Base-by-base conservation (phyloP, 2,797 vertebrate species). In the Nothura maculosa region DNA sequence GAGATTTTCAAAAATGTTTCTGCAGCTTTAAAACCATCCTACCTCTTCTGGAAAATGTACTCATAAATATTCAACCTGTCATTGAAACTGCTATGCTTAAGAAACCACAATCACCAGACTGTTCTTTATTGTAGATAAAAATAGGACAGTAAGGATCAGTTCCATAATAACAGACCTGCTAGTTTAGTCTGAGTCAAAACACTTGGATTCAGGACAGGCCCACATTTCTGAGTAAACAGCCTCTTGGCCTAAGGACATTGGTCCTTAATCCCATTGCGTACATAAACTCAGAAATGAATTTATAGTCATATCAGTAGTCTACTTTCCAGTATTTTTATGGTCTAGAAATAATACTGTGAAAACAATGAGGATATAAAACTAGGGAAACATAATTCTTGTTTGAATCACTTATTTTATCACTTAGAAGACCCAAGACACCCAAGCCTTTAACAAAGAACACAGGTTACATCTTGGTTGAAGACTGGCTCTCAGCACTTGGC, bases 311-410 rank as follows among this genome's bases (percentile, higher is more conserved):
- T 77, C 30, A 32, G 68, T 12, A 36, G 21, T 13, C 10, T 54
- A 30, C 13, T 58, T 28, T 27, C 61, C 60, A 58, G n/a, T 8
- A 9, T 30, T 55, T 55, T 30, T 14, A 19, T 34, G 28, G 30
- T 43, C 63, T 87, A 62, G n/a, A 32, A 75, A 18, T 17, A 73
- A 57, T 5, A 30, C 1, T 12, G 5, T 34, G 54, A 64, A 21
- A 72, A 34, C 2, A 55, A 12, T 20, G 47, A 61, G 0, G 0
- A 47, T 27, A 47, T 12, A 79, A 57, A 83, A 84, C 13, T 1
- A 72, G 21, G 63, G 61, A 85, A 79, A 43, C 0, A 2, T 25
- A 42, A 47, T 45, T 68, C 27, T 19, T 1, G 0, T 0, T 2
- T 20, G 67, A 84, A 55, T 19, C 3, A 54, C 4, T 8, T 3